Base-by-base conservation (phyloP, 2,888 invertebrate species). In the Lasioglossum figueresi region DNA sequence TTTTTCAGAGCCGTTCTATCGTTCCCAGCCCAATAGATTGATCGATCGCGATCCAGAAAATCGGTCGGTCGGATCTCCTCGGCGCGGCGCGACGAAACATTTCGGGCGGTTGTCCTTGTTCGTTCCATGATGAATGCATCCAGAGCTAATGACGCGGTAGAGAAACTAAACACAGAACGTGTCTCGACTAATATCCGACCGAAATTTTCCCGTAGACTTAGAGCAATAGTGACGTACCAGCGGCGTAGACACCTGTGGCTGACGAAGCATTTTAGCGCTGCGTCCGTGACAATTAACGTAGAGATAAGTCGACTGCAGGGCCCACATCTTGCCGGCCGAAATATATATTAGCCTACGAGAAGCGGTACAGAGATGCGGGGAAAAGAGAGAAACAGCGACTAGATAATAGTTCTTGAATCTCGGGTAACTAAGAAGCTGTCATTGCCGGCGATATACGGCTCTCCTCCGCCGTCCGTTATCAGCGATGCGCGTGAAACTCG, bases 211-310 rank as follows among this genome's bases (percentile, higher is more conserved):
- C 85, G 59, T 85, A 74, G 74, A 77, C 68, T 85, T 85, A 85
- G 80, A 85, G 78, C 73, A 88, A 86, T 84, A 82, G 74, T 84
- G 82, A 90, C 90, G 85, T 90, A 90, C 90, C 90, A 84, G 85
- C 88, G 84, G 80, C 82, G 90, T 90, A 82, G 90, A 83, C 71
- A 74, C 84, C 80, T 66, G 91, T 82, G 70, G 83, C 83, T 79
- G 92, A 72, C 78, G 92, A 90, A 85, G 88, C 87, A 90, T 88
- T 91, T 90, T 90, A 92, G 89, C 84, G 92, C 92, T 91, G 92
- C 91, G 88, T 92, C 91, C 91, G 85, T 92, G 85, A 88, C 85
- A 91, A 91, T 91, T 86, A 92, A 92, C 88, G 88, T 83, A 83
- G 82, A 88, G 71, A 89, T 91, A 84, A 90, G 88, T 89, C 85